Conservation (phyloP, 2,888 invertebrate genomes). For the Baccha elongata region DNA sequence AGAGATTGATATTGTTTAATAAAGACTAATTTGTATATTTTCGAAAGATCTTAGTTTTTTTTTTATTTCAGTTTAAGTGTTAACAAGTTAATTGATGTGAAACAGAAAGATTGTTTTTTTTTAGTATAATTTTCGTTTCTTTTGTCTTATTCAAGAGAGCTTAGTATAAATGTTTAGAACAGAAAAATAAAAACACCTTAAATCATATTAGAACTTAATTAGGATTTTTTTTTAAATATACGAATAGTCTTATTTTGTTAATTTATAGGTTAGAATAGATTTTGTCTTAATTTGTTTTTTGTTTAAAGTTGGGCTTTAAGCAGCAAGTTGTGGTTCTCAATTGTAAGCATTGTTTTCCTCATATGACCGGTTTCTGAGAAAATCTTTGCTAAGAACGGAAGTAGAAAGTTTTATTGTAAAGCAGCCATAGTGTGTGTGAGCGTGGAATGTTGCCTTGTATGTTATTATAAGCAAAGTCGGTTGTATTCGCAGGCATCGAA, state of each 20-base stretch:
- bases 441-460: constrained; percentile 50
- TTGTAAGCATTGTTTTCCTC: constrained; percentile 6
- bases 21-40: neutral
- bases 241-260: constrained; percentile 42
- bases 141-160: constrained; percentile 53
- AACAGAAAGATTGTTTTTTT: constrained; percentile 7
- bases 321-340: constrained; percentile 43
- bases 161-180: constrained; percentile 57
- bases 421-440: constrained; percentile 36
- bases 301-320: constrained; percentile 38
- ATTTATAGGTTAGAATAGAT: constrained; percentile 57
- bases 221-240: constrained; percentile 12
- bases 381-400: constrained; percentile 18
- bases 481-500: constrained; percentile 78
- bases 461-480: constrained; percentile 77
- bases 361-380: neutral
- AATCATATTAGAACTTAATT: constrained; percentile 64
- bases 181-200: constrained; percentile 36
- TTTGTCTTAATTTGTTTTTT: constrained; percentile 41
- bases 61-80: constrained; percentile 43
- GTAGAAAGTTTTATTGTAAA: neutral
- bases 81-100: constrained; percentile 31
- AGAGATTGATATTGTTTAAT: constrained; percentile 73
- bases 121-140: constrained; percentile 15
- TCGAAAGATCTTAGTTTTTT: constrained; percentile 31